phyloP scores from a whole-genome alignment of 2,113 vertebrate species.

The Anas platyrhynchos region DNA sequence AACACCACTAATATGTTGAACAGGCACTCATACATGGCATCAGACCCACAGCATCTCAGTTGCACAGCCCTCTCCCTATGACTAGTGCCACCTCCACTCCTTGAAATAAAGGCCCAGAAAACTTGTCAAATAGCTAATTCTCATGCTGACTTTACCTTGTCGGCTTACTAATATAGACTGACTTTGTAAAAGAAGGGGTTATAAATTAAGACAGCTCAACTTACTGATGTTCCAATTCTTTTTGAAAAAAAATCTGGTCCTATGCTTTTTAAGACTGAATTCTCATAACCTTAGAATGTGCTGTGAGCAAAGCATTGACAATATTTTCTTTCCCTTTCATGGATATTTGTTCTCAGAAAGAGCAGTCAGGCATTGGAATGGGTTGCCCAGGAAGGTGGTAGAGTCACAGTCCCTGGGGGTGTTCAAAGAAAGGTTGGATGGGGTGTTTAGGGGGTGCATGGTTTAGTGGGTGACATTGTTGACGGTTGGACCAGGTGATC shows the following conservation, averaged over 20 bases:
- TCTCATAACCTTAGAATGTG: background rate
- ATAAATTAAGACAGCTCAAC: background rate
- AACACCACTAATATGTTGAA: background rate
- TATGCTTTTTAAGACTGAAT: background rate
- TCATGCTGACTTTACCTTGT: background rate
- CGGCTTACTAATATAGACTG: background rate
- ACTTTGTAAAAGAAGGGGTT: background rate
- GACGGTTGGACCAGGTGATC: no score
- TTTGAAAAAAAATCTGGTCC: background rate
- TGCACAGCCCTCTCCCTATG: background rate
- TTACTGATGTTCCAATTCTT: background rate
- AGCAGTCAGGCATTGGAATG: no score
- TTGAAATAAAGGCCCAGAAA: background rate
- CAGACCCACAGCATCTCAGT: background rate
- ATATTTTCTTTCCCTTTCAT: background rate
- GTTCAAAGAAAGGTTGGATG: no score
- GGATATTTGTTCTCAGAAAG: no score
- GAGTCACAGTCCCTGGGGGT: no score
- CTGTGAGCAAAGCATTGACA: background rate
- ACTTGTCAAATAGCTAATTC: background rate
- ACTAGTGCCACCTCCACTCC: background rate
- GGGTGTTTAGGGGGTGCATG: no score
- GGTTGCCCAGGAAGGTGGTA: no score
- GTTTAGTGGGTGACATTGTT: no score
- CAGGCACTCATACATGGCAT: background rate